Evolutionary conservation across 2,797 vertebrate species (phyloP).

Genomic region (Falco concolor): DNA sequence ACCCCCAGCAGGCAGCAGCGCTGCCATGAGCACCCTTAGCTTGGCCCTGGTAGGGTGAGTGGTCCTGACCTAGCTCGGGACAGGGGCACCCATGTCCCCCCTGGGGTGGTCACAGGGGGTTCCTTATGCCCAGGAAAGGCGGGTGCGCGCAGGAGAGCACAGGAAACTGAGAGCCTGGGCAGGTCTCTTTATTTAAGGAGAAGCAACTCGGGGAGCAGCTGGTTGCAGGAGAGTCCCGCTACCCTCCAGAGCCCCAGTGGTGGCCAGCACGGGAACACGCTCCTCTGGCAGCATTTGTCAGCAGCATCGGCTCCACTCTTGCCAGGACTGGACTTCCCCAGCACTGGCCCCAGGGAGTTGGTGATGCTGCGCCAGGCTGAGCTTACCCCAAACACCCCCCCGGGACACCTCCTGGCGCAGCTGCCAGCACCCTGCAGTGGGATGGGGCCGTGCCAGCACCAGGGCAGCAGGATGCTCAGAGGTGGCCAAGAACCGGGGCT

Average conservation of each 20-base stretch:
- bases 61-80: accelerated
- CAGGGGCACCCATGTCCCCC: accelerated
- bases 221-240: not conserved
- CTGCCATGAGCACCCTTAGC: accelerated
- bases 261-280: accelerated
- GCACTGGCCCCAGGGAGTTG: too few species aligned
- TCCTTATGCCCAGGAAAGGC: not conserved
- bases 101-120: not conserved
- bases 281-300: not conserved
- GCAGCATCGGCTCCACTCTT: not conserved
- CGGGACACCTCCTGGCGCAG: accelerated
- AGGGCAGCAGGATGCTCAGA: accelerated
- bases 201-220: not conserved
- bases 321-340: not conserved
- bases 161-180: not conserved
- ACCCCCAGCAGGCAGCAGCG: not conserved
- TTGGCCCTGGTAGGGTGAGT: not conserved
- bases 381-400: not conserved
- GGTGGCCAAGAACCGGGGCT: accelerated
- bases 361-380: not conserved
- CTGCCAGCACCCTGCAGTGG: accelerated
- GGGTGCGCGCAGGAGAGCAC: accelerated
- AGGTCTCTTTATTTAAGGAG: conserved; percentile 23
- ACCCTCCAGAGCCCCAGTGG: not conserved
- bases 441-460: accelerated